Conservation (phyloP, 2,888 invertebrate species). For the Drosophila aldrichi region DNA sequence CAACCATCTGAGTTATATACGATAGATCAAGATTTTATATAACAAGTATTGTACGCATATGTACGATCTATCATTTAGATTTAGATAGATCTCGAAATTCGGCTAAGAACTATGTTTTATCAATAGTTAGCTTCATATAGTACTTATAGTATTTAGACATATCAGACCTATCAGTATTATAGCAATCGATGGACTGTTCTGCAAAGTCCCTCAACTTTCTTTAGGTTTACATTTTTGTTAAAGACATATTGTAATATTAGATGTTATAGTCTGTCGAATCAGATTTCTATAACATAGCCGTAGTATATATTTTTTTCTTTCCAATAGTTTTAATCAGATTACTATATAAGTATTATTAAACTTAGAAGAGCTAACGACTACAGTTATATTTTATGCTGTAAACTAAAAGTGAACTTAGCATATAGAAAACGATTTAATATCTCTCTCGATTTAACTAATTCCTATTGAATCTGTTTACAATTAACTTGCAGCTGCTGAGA, state of each 20-base stretch:
- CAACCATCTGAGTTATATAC: too few species aligned
- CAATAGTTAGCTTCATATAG: too few species aligned
- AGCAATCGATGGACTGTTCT: background rate
- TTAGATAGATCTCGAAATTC: too few species aligned
- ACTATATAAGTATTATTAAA: background rate
- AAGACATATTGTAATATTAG: too few species aligned
- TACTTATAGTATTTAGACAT: background rate
- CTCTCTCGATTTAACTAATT: background rate
- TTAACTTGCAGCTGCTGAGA: slow-evolving; percentile 82
- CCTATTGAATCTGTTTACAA: background rate
- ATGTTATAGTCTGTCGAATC: background rate
- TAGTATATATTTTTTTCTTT: too few species aligned
- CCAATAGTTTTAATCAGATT: background rate
- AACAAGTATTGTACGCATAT: background rate
- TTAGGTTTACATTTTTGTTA: background rate
- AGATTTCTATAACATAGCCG: background rate
- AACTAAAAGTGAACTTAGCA: too few species aligned
- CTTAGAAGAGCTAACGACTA: too few species aligned
- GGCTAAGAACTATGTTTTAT: too few species aligned
- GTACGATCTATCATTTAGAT: background rate
- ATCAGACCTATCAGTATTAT: background rate
- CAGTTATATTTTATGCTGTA: too few species aligned
- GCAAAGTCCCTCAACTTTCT: background rate
- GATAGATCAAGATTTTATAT: background rate
- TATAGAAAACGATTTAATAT: too few species aligned